Base-by-base conservation (phyloP, 2,113 vertebrate species). In the Nothoprocta pentlandii region DNA sequence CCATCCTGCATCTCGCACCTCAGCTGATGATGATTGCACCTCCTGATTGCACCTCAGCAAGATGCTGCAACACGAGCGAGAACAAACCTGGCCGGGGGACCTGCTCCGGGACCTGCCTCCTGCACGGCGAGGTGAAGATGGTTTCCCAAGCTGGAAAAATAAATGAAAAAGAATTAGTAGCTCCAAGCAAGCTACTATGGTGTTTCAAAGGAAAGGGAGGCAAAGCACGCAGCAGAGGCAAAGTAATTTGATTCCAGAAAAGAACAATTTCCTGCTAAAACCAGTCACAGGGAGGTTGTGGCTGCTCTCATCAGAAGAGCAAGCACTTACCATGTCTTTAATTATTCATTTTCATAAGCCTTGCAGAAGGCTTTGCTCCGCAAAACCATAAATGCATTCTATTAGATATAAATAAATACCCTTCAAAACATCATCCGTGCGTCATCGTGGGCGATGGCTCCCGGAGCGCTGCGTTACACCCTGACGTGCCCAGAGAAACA, bases 1-100 rank as follows among this genome's bases (percentile, higher is more conserved):
- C 1, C 0, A 39, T 56, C 10, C 53, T 51, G 44, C 0, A 0
- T 10, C 47, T 76, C 0, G 0, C 51, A 66, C 0, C 44, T 46
- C 6, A 28, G 46, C 64, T 67, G 68, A 28, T 76, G 16, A 34
- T 34, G 34, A 34, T 34, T 34, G 34, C 34, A 34, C 34, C 34
- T 34, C 34, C 34, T 34, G 34, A 34, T 34, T 34, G 34, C 34
- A 34, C 34, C 6, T 1, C 14, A 53, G 16, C 4, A 17, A 66
- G 34, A 61, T 32, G 63, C 71, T 17, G 39, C 13, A 28, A 53
- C 47, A 30, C 32, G 3, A 28, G 54, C 2, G 20, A 0, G 1
- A 69, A 19, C 1, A 2, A 30, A 41, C 53, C 53, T 26, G 14
- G 53, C 53, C 7, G 23, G 12, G 51, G 23, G 51, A 26, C 51